Conservation (phyloP, 2,113 vertebrate species). For the Aplodontia rufa region DNA sequence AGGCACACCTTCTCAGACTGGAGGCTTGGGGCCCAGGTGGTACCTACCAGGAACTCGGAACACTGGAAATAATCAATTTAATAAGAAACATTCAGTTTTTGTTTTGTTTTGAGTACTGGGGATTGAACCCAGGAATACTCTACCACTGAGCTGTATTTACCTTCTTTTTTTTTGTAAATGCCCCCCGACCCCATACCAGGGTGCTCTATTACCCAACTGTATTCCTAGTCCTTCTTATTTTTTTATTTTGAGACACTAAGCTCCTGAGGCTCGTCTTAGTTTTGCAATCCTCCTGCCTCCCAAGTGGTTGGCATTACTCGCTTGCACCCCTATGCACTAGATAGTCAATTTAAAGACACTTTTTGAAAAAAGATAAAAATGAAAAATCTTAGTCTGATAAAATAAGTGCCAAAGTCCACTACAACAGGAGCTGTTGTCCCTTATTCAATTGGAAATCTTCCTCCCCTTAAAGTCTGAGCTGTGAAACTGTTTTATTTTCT, state of each 20-base stretch:
- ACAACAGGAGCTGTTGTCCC: not conserved
- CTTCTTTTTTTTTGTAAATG: too few relatives aligned
- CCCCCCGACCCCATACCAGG: too few relatives aligned
- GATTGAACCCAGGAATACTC: too few relatives aligned
- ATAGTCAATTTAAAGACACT: not conserved
- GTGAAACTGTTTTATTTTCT: not conserved
- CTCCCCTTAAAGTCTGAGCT: not conserved
- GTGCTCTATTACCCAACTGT: too few relatives aligned
- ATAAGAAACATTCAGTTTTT: not conserved
- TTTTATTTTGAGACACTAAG: too few relatives aligned
- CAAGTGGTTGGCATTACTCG: too few relatives aligned
- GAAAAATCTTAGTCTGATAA: not conserved
- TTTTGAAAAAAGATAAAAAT: not conserved
- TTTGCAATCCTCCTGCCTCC: too few relatives aligned
- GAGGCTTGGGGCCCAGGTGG: not conserved
- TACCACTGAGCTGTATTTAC: too few relatives aligned
- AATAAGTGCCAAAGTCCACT: not conserved
- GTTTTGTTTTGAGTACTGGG: too few relatives aligned
- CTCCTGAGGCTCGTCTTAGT: too few relatives aligned
- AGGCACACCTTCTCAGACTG: not conserved
- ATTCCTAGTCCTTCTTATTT: too few relatives aligned
- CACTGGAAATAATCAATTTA: not conserved
- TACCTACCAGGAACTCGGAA: not conserved
- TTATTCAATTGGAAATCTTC: not conserved
- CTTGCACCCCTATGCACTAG: too few relatives aligned